Base-by-base conservation (phyloP, 2,113 vertebrate genomes). In the Octodon degus region DNA sequence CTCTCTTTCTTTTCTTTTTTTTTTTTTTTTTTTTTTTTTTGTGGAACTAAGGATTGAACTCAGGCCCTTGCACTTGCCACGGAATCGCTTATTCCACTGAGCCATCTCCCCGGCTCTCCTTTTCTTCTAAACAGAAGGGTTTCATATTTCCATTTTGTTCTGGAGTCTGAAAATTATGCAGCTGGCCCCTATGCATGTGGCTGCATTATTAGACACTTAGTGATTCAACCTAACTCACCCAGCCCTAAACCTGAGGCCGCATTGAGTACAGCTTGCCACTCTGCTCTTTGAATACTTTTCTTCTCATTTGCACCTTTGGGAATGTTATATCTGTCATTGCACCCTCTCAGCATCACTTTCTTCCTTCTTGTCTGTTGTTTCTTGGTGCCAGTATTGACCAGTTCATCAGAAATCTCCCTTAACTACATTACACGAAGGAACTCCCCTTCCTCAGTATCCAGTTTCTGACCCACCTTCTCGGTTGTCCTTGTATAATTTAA, bases 101-200 rank as follows among this genome's bases (percentile, higher is more conserved):
- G 43, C 43, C 6, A 43, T 43, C 43, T 43, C 43, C 43, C 43
- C 5, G 43, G 43, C 5, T 43, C 43, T 43, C 43, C 43, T 43
- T 43, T 43, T 4, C 43, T 43, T 43, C 4, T 63, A 27, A 70
- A 50, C n/a, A 77, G 50, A 72, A 1, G 1, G 1, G 25, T 12
- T 47, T n/a, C 84, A 86, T 24, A 80, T 93, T 91, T 95, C 53
- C 22, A 17, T 79, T 86, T 93, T 86, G 9, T 2, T 40, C 1
- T 37, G 19, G 30, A 1, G 1, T 24, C 79, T 17, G 6, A 0
- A 27, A 20, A 93, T 80, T 32, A 9, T 2, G 6, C 1, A 10
- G 16, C 19, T 93, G 7, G 2, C 34, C 30, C 25, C 27, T 47
- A 12, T 7, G 12, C 2, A 17, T 25, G 70, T 77, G 60, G 14